Percentiles rank a stretch among this genome's conserved stretches.
phyloP scores from a whole-genome alignment of 2,797 vertebrate species.

The Tapirus indicus region DNA sequence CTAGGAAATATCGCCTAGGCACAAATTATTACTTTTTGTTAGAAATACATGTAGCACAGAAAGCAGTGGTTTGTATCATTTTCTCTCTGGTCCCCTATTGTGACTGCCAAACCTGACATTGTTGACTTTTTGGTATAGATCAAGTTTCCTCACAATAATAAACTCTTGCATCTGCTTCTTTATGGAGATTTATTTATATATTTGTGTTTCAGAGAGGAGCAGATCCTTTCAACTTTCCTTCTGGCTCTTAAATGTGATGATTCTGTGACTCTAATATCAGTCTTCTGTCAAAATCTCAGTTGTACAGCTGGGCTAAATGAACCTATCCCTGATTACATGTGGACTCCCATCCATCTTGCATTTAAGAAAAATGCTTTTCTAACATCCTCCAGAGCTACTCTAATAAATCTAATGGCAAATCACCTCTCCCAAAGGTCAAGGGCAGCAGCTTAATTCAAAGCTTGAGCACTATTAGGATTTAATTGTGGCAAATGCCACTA shows the following conservation, averaged over 20 bases:
- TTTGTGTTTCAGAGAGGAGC: slow-evolving; percentile 71
- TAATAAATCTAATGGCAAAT: slow-evolving; percentile 85
- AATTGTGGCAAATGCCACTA: slow-evolving; percentile 80
- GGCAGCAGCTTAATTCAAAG: slow-evolving; percentile 84
- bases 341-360: slow-evolving; percentile 83
- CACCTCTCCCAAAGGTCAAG: slow-evolving; percentile 82
- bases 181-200: slow-evolving; percentile 55
- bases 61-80: background rate
- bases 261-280: slow-evolving; percentile 77
- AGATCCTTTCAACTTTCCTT: slow-evolving; percentile 18
- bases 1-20: background rate
- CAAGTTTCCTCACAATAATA: slow-evolving; percentile 63
- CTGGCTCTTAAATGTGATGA: slow-evolving; percentile 47
- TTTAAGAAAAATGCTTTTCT: slow-evolving; percentile 78
- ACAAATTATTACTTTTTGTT: background rate
- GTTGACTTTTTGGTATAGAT: background rate
- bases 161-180: slow-evolving; percentile 68
- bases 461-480: slow-evolving; percentile 82
- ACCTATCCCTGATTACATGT: slow-evolving; percentile 71
- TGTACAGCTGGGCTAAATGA: slow-evolving; percentile 83
- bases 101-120: background rate
- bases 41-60: background rate
- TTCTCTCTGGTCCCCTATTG: background rate
- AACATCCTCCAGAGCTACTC: slow-evolving; percentile 78
- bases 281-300: slow-evolving; percentile 72